Percentiles rank a stretch among this genome's conserved stretches.
phyloP scores from a whole-genome alignment of 2,113 vertebrate genomes.

The Tylochromis polylepis region DNA sequence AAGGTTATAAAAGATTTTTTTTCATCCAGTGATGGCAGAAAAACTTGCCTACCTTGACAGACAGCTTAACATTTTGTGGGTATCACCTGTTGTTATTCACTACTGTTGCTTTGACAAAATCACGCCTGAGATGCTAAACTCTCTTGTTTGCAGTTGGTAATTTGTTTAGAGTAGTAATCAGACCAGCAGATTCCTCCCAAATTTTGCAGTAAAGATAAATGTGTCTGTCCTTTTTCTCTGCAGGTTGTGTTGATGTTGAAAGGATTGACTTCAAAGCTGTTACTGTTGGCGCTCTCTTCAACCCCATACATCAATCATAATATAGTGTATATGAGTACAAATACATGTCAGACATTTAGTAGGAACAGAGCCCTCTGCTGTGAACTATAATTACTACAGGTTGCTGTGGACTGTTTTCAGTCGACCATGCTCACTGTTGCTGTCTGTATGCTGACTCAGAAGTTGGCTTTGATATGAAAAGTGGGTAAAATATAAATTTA shows the following conservation, averaged over 20 bases:
- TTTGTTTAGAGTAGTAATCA: neutral
- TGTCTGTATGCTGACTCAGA: neutral
- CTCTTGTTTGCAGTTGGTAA: neutral
- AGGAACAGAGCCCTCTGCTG: slow-evolving; percentile 64
- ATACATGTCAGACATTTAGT: neutral
- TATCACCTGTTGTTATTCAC: neutral
- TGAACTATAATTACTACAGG: slow-evolving; percentile 26
- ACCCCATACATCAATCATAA: neutral
- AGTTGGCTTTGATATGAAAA: neutral
- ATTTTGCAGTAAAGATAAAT: neutral
- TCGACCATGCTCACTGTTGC: neutral
- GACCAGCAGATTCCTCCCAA: neutral
- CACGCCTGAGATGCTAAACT: neutral
- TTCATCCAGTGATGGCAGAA: neutral
- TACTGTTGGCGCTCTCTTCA: neutral
- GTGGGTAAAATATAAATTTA: neutral
- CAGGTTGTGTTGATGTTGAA: neutral
- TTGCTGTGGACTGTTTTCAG: neutral
- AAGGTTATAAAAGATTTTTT: neutral
- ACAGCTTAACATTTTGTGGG: neutral
- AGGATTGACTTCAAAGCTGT: neutral
- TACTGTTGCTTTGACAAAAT: neutral
- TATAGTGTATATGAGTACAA: neutral
- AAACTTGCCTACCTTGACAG: neutral
- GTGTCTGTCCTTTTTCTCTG: neutral